Evolutionary conservation across 2,888 invertebrate genomes (phyloP).

Genomic region (Netelia fuscicornis): DNA sequence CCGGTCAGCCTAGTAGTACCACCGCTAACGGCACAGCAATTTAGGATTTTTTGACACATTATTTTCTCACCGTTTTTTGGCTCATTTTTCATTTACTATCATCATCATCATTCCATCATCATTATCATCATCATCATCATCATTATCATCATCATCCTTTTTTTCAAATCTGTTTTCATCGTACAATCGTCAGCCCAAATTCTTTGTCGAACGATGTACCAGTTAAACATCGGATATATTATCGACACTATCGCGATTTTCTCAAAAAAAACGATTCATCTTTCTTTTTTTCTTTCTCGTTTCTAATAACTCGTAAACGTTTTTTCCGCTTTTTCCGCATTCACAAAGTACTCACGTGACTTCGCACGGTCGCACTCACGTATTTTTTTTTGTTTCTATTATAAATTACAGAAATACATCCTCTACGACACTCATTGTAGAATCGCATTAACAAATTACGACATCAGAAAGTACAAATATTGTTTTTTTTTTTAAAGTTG

Average conservation of each 20-base stretch:
- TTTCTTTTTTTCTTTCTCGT: constrained; percentile 73
- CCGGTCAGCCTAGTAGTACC: constrained; percentile 83
- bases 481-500: constrained; percentile 25
- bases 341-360: constrained; percentile 74
- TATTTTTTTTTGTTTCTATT: constrained; percentile 47
- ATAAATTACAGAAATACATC: constrained; percentile 66
- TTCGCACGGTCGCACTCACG: constrained; percentile 75
- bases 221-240: constrained; percentile 56
- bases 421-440: constrained; percentile 65
- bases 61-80: constrained; percentile 72
- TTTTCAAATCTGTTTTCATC: constrained; percentile 55
- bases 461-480: constrained; percentile 61
- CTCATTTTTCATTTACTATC: constrained; percentile 56
- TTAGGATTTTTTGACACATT: constrained; percentile 77
- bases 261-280: constrained; percentile 69
- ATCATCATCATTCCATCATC: constrained; percentile 40
- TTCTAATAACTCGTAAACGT: constrained; percentile 75
- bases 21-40: constrained; percentile 84
- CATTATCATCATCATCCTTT: constrained; percentile 38
- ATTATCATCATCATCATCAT: constrained; percentile 20
- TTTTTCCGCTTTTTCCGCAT: constrained; percentile 72
- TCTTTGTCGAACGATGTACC: constrained; percentile 70
- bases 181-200: constrained; percentile 77
- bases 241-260: constrained; percentile 66
- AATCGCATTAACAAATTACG: constrained; percentile 66